These are phyloP conservation scores for Oceanites oceanicus DNA, from an alignment of 2,113 vertebrate genomes.

Conservation along the genomic window DNA sequence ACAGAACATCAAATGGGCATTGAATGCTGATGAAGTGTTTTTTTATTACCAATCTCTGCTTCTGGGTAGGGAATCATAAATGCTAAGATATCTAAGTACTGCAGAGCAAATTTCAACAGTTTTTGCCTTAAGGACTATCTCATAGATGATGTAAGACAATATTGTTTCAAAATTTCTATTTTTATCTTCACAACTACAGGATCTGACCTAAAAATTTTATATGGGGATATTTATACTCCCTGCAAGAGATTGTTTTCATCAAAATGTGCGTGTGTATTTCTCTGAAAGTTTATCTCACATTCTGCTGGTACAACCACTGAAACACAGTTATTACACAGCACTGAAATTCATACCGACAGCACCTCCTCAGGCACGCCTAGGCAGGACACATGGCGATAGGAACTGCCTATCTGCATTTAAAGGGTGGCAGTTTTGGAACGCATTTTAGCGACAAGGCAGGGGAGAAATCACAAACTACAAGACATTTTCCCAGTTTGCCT, in stretches of 20 bases:
- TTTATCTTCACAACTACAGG: background rate
- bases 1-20: background rate
- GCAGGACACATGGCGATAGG: background rate
- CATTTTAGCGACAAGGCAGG: background rate
- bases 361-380: background rate
- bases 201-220: slow-evolving; percentile 39
- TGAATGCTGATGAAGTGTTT: background rate
- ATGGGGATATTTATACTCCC: background rate
- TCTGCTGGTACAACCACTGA: background rate
- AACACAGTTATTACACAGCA: background rate
- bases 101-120: slow-evolving; percentile 11
- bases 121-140: slow-evolving; percentile 20
- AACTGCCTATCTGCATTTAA: background rate
- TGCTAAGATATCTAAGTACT: background rate
- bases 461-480: background rate
- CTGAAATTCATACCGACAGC: background rate
- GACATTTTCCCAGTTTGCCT: background rate
- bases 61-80: slow-evolving; percentile 19
- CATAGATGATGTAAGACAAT: slow-evolving; percentile 7
- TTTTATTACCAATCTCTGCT: slow-evolving; percentile 16
- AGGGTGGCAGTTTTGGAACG: background rate
- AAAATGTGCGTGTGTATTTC: background rate
- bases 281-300: background rate
- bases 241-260: background rate
- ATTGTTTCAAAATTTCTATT: background rate